These are phyloP conservation scores for Syngnathus floridae DNA, from an alignment of 2,113 vertebrate species.

Conservation along the genomic window DNA sequence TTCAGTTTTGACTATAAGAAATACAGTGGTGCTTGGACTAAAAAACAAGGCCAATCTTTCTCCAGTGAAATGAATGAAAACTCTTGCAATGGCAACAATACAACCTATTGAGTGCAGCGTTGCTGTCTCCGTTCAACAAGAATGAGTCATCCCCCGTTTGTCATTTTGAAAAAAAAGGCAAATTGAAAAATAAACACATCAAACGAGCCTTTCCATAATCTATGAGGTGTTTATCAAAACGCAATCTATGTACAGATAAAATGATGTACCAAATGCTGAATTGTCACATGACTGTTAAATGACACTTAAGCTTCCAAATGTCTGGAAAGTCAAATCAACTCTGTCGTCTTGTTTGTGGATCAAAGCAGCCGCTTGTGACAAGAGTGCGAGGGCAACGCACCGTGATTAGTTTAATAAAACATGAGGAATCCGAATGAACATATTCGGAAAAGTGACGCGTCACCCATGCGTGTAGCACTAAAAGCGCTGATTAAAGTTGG, in stretches of 20 bases:
- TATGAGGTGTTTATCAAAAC: too few relatives aligned
- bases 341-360: constrained; percentile 51
- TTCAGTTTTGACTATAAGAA: background rate
- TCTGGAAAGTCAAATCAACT: constrained; percentile 24
- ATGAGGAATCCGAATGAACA: constrained; percentile 70
- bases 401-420: constrained; percentile 76
- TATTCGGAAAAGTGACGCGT: constrained; percentile 54
- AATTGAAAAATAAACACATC: too few relatives aligned
- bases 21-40: background rate
- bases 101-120: too few relatives aligned
- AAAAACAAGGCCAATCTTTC: too few relatives aligned
- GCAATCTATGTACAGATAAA: background rate
- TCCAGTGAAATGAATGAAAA: too few relatives aligned
- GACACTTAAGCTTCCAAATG: background rate
- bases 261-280: background rate
- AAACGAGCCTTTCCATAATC: too few relatives aligned
- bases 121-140: too few relatives aligned
- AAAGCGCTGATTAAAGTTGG: constrained; percentile 71
- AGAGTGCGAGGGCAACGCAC: constrained; percentile 49
- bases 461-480: constrained; percentile 45
- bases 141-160: too few relatives aligned
- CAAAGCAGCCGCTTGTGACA: constrained; percentile 51
- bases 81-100: too few relatives aligned
- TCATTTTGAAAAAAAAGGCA: too few relatives aligned
- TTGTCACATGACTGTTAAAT: background rate